Percentiles rank a stretch among this genome's conserved stretches.
These are phyloP conservation scores for Atherix ibis DNA, from an alignment of 2,888 invertebrate species.

Conservation along the genomic window DNA sequence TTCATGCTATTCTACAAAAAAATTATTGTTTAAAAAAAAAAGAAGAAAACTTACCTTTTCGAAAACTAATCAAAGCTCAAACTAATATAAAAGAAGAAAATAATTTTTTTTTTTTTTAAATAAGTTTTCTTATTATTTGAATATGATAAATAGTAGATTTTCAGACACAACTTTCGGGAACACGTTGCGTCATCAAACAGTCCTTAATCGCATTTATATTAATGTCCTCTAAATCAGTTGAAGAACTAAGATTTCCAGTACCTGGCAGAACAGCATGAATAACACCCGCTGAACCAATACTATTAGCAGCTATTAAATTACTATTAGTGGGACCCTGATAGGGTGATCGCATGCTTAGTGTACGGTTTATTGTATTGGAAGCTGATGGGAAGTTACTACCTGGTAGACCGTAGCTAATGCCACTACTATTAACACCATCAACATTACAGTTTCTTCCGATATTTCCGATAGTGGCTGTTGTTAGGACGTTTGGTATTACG, in stretches of 20 bases:
- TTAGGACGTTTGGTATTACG: conserved; percentile 16
- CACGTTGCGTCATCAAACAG: conserved; percentile 69
- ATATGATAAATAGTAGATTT: too few relatives aligned
- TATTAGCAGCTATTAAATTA: neutral
- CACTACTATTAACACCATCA: neutral
- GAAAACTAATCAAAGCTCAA: too few relatives aligned
- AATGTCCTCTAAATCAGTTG: conserved; percentile 35
- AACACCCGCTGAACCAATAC: neutral
- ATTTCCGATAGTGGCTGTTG: conserved; percentile 9
- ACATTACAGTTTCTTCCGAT: neutral
- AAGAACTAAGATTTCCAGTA: conserved; percentile 23
- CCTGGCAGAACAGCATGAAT: neutral
- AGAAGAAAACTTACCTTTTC: too few relatives aligned
- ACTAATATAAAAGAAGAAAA: too few relatives aligned
- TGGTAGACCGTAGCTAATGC: too few relatives aligned
- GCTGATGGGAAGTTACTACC: conserved; percentile 2
- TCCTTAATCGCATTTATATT: conserved; percentile 79
- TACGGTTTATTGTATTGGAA: conserved; percentile 3
- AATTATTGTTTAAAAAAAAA: too few relatives aligned
- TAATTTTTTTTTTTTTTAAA: too few relatives aligned
- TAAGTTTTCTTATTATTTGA: too few relatives aligned
- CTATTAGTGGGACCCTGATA: neutral
- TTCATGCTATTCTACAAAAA: too few relatives aligned
- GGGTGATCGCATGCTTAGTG: conserved; percentile 1
- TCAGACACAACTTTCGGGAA: conserved; percentile 81